Evolutionary conservation across 2,797 vertebrate species (phyloP), one percentile per base, ranked within the genome.

Genomic region (Esox lucius): DNA sequence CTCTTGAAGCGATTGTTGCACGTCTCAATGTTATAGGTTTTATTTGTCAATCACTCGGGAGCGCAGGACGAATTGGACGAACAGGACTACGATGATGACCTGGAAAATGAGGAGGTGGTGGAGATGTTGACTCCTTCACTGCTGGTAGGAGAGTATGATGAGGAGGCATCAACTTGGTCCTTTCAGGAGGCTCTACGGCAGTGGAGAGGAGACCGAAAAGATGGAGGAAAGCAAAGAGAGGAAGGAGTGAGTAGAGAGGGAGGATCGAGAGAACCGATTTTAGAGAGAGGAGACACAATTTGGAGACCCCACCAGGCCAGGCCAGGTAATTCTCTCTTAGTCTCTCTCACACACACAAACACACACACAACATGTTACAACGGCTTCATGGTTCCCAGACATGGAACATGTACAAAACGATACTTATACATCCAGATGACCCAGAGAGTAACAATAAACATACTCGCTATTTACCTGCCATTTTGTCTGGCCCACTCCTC

Each of bases 141-240:
- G 66, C 81, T 94, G 28, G 83, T 78, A 62, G 95, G 92, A 72
- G 73, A 73, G 5, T 96, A 92, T 75, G 85, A 92, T 80, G 95
- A 96, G 81, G 92, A 94, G 49, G 88, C 91, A 78, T 95, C 96
- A 39, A 87, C 94, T 0, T 88, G 82, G 76, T 91, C 87, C 75
- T 97, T 97, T 86, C 95, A 94, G 85, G 91, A 96, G 69, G 95
- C 87, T 71, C 83, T 98, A 72, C 87, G 79, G 68, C 89, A 94
- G 0, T 95, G 96, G 96, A 95, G 94, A 83, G 83, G 72, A 73
- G 74, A 80, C 22, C 73, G 35, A 22, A 42, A 56, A 68, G 71
- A 78, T 73, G 49, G 84, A 89, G 0, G 89, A 90, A 92, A 91
- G 89, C 78, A 84, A 73, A 77, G 71, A 79, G 31, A 71, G 24